Conservation (phyloP, 2,888 invertebrate species). For the Unio delphinus region DNA sequence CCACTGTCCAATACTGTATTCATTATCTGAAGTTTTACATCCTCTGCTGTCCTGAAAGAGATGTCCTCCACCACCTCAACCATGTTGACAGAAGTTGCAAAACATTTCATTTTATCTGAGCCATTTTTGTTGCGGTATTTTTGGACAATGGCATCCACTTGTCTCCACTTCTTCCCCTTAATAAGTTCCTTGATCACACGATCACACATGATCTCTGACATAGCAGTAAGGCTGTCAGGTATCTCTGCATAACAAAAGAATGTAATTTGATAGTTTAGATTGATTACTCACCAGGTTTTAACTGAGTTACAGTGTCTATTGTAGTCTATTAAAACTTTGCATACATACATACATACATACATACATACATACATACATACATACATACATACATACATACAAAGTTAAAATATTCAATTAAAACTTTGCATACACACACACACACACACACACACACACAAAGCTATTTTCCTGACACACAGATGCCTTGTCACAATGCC, state of each 20-base stretch:
- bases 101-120: constrained; percentile 20
- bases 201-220: constrained; percentile 26
- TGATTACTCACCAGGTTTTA: too few species aligned
- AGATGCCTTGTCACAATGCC: too few species aligned
- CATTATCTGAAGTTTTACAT: constrained; percentile 30
- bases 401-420: too few species aligned
- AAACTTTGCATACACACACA: too few species aligned
- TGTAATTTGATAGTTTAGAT: too few species aligned
- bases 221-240: constrained; percentile 32
- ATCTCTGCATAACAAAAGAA: constrained; percentile 30
- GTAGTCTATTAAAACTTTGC: too few species aligned
- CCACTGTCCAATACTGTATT: constrained; percentile 34
- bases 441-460: too few species aligned
- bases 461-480: too few species aligned
- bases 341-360: too few species aligned
- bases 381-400: too few species aligned
- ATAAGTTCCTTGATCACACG: constrained; percentile 37
- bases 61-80: constrained; percentile 27
- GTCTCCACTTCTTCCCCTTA: constrained; percentile 38
- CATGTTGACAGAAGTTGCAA: constrained; percentile 32
- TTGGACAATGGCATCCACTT: constrained; percentile 38
- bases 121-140: constrained; percentile 33
- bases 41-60: constrained; percentile 23
- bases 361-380: too few species aligned
- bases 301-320: too few species aligned